A percentile compares a stretch with the other conserved stretches of the same genome.
phyloP scores from a whole-genome alignment of 2,797 vertebrate species.

The Enteromius paludinosus region DNA sequence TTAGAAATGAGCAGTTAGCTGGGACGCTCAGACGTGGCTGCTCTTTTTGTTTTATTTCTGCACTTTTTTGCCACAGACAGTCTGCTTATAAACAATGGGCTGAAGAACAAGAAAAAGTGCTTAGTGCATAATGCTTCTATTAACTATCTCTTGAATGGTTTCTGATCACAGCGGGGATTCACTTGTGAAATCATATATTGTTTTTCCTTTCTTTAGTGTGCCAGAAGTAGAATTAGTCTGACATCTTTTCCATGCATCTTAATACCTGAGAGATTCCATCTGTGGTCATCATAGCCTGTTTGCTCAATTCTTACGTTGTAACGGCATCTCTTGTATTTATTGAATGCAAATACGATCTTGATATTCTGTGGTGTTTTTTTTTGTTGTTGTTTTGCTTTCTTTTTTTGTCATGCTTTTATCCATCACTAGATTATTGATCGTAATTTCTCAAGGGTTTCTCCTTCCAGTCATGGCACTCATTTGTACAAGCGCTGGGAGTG shows the following conservation, averaged over 20 bases:
- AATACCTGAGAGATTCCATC: background rate
- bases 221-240: background rate
- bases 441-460: slow-evolving; percentile 35
- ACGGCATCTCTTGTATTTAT: slow-evolving; percentile 20
- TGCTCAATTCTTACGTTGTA: background rate
- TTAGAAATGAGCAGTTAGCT: slow-evolving; percentile 52
- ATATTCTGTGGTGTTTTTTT: slow-evolving; percentile 17
- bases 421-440: slow-evolving; percentile 25
- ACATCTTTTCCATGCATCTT: slow-evolving; percentile 11
- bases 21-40: slow-evolving; percentile 29
- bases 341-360: slow-evolving; percentile 28
- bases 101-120: slow-evolving; percentile 4
- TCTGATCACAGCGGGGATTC: background rate
- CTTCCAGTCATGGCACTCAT: slow-evolving; percentile 21
- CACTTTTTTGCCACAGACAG: slow-evolving; percentile 47
- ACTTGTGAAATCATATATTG: background rate
- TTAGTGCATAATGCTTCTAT: slow-evolving; percentile 9
- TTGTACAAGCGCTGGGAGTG: slow-evolving; percentile 14
- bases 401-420: slow-evolving; percentile 14
- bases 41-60: slow-evolving; percentile 50
- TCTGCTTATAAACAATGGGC: slow-evolving; percentile 20
- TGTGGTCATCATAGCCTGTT: background rate
- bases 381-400: background rate
- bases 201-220: background rate
- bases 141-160: background rate